Evolutionary conservation across 2,888 invertebrate genomes (phyloP).

Genomic region (Spilarctia lutea): DNA sequence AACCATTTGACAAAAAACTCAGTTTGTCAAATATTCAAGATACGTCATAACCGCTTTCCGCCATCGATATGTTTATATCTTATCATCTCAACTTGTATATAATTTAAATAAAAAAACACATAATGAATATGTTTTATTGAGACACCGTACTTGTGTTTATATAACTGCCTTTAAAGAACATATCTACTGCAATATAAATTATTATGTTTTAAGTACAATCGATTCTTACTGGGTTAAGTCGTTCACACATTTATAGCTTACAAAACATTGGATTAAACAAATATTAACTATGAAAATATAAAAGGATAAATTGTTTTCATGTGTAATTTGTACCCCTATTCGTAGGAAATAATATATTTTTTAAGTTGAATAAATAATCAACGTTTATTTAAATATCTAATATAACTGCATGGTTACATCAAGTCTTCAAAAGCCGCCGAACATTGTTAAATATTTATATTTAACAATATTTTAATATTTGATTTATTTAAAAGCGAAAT

Average conservation of each 20-base stretch:
- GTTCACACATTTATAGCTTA: constrained; percentile 58
- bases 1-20: no score
- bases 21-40: no score
- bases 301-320: constrained; percentile 39
- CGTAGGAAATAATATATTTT: constrained; percentile 22
- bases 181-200: constrained; percentile 54
- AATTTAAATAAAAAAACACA: constrained; percentile 35
- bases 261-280: constrained; percentile 53
- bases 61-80: neutral
- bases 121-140: constrained; percentile 43
- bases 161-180: constrained; percentile 27
- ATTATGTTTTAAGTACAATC: constrained; percentile 67
- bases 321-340: constrained; percentile 48
- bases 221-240: constrained; percentile 47
- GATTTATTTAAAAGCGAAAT: constrained; percentile 14
- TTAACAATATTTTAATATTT: no score
- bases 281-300: constrained; percentile 55
- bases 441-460: no score
- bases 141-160: constrained; percentile 32
- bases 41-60: no score
- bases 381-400: neutral
- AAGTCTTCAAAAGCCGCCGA: constrained; percentile 31
- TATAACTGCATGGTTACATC: neutral
- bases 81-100: neutral
- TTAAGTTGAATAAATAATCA: neutral